Evolutionary conservation across 2,113 vertebrate species (phyloP).

Genomic region (Pandion haliaetus): DNA sequence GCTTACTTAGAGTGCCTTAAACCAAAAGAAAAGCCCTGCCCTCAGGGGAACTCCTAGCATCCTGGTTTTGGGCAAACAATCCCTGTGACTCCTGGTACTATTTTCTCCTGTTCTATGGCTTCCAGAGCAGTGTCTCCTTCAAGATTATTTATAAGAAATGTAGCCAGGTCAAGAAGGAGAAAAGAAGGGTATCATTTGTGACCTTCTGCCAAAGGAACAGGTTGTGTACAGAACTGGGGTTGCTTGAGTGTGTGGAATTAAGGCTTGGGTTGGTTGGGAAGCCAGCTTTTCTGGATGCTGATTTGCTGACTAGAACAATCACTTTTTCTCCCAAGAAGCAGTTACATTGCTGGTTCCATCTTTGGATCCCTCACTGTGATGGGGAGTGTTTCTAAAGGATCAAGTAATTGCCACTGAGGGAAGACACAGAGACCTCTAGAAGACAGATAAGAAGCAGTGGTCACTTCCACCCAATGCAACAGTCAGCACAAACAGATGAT

Average conservation of each 20-base stretch:
- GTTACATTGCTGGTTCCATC: not conserved
- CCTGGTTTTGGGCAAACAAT: not conserved
- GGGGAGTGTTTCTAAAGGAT: not conserved
- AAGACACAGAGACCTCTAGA: not conserved
- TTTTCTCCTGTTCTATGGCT: not conserved
- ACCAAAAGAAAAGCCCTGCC: not conserved
- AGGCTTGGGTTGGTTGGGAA: not conserved
- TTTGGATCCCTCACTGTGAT: not conserved
- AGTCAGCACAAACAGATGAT: not conserved
- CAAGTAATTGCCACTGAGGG: not conserved
- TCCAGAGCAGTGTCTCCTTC: not conserved
- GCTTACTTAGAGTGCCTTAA: not conserved
- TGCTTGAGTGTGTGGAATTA: not conserved
- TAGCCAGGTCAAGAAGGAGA: not conserved
- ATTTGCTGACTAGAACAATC: not conserved
- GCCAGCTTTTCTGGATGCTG: not conserved
- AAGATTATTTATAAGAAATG: not conserved
- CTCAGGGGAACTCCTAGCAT: not conserved
- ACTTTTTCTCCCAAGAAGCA: not conserved
- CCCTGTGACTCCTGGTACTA: not conserved
- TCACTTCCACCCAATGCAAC: not conserved
- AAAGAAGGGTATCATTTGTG: accelerated
- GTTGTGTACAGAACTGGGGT: not conserved
- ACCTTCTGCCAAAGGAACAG: not conserved
- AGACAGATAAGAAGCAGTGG: not conserved